Evolutionary conservation across 2,797 vertebrate genomes (phyloP).

Genomic region (Malurus splendens): DNA sequence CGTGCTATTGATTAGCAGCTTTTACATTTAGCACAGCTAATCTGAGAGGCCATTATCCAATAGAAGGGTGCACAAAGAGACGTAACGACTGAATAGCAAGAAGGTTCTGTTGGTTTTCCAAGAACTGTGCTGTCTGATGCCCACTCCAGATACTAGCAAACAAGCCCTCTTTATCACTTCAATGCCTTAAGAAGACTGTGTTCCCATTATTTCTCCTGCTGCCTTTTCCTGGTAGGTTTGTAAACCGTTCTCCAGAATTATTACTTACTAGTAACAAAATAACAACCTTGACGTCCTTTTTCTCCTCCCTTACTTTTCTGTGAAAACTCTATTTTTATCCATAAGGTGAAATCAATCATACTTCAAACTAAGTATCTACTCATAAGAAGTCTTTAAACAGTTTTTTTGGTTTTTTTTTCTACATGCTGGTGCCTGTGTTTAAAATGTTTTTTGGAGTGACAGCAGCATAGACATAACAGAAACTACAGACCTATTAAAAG

Average conservation of each 20-base stretch:
- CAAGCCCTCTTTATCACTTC: background rate
- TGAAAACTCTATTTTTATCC: background rate
- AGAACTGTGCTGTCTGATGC: background rate
- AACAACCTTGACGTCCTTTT: background rate
- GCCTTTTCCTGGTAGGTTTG: background rate
- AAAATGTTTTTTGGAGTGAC: background rate
- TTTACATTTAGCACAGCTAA: conserved; percentile 5
- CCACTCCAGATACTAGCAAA: background rate
- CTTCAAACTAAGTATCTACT: background rate
- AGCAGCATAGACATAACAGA: background rate
- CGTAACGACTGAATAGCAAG: background rate
- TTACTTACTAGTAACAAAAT: background rate
- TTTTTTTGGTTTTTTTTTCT: too few species aligned
- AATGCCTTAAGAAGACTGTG: background rate
- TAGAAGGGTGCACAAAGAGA: background rate
- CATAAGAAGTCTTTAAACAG: background rate
- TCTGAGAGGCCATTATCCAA: background rate
- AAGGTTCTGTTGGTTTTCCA: background rate
- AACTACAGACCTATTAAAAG: background rate
- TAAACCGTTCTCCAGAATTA: background rate
- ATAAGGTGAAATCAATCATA: background rate
- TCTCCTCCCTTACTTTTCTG: background rate
- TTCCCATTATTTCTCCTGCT: background rate
- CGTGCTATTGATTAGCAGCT: background rate
- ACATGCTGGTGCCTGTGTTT: background rate